Conservation (phyloP, 2,113 vertebrate species). For the Atrichornis clamosus region DNA sequence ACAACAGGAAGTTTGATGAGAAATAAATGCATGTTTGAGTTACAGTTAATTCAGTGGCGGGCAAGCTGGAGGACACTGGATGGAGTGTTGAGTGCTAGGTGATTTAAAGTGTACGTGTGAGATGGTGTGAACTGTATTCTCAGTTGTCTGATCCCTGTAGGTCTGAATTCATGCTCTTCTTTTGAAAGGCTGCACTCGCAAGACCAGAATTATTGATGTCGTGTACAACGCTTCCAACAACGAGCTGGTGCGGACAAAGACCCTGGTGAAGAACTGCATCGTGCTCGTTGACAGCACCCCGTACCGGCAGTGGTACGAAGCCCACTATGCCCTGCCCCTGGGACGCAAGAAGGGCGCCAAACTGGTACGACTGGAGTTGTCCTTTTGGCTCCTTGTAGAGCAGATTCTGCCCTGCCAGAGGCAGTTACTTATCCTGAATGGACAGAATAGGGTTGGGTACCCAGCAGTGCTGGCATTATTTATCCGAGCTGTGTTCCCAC, state of each 20-base stretch:
- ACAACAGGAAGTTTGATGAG: neutral
- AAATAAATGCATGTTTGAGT: neutral
- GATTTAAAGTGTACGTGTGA: neutral
- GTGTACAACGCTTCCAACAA: constrained; percentile 99
- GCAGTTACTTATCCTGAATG: accelerated
- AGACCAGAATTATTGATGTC: constrained; percentile 97
- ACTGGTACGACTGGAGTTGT: constrained; percentile 74
- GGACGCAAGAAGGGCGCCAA: constrained; percentile 98
- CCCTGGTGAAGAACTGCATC: constrained; percentile 97
- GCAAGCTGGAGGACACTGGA: neutral
- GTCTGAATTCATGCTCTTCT: neutral
- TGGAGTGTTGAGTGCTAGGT: neutral
- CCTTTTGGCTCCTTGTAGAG: neutral
- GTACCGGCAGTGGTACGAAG: constrained; percentile 97
- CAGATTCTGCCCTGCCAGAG: neutral
- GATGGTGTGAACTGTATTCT: neutral
- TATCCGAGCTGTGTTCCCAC: accelerated
- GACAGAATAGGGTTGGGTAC: neutral
- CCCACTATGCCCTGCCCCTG: constrained; percentile 91
- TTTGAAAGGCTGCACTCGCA: constrained; percentile 90
- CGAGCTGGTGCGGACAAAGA: constrained; percentile 96
- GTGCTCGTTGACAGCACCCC: constrained; percentile 93
- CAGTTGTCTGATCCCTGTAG: neutral
- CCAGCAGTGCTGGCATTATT: accelerated
- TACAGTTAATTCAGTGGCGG: neutral